phyloP scores from a whole-genome alignment of 2,113 vertebrate genomes.

The Etheostoma spectabile region DNA sequence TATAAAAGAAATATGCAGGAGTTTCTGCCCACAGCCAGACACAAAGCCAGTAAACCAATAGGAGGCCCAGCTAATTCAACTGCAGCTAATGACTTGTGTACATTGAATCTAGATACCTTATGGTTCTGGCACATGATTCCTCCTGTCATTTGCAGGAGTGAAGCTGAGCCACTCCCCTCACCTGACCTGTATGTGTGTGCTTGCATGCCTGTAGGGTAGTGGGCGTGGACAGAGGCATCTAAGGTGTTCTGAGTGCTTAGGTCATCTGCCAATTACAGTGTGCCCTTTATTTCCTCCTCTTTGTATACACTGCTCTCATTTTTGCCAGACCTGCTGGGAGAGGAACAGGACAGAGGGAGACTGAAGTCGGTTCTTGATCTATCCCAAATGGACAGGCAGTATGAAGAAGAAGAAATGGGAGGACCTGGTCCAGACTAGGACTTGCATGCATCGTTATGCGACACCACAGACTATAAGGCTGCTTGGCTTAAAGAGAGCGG shows the following conservation, averaged over 20 bases:
- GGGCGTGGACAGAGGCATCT: conserved; percentile 61
- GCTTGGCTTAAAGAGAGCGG: conserved; percentile 22
- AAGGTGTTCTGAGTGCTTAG: conserved; percentile 67
- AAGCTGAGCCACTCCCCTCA: conserved; percentile 60
- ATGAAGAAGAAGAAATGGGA: conserved; percentile 19
- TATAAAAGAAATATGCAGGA: neutral
- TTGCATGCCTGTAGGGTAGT: conserved; percentile 56
- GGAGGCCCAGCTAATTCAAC: neutral
- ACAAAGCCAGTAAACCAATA: neutral
- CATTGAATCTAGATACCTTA: conserved; percentile 17
- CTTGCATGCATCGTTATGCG: conserved; percentile 31
- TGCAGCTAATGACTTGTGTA: conserved; percentile 1
- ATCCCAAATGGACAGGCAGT: conserved; percentile 41
- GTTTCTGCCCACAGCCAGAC: conserved; percentile 12
- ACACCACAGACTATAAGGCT: conserved; percentile 32
- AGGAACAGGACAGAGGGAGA: conserved; percentile 10
- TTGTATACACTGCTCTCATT: conserved; percentile 15
- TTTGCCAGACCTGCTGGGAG: conserved; percentile 5
- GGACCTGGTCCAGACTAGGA: conserved; percentile 25
- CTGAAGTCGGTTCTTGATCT: conserved; percentile 18
- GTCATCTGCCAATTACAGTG: conserved; percentile 69
- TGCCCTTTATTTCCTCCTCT: conserved; percentile 42
- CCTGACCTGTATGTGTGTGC: conserved; percentile 47
- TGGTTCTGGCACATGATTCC: conserved; percentile 61
- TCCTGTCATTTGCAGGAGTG: conserved; percentile 61